phyloP scores from a whole-genome alignment of 2,113 vertebrate species.

The Puffinus mauretanicus region DNA sequence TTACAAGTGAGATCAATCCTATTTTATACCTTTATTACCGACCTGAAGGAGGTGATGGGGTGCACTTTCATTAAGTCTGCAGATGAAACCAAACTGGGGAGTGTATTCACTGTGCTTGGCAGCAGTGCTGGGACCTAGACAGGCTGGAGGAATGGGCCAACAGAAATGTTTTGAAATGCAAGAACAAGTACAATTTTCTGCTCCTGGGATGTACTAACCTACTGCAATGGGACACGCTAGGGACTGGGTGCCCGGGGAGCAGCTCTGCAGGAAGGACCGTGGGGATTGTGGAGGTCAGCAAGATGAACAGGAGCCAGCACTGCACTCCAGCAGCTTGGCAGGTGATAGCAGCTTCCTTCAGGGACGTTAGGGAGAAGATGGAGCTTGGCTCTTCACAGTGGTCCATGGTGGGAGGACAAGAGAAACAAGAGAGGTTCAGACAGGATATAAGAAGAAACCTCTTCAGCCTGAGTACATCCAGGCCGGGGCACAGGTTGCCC shows the following conservation, averaged over 20 bases:
- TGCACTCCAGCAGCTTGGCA: background rate
- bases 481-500: background rate
- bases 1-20: background rate
- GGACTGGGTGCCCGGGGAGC: background rate
- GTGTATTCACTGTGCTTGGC: background rate
- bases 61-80: background rate
- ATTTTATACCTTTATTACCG: background rate
- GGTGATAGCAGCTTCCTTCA: background rate
- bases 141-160: background rate
- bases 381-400: background rate
- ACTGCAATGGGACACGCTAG: background rate
- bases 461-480: background rate
- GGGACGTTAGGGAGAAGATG: background rate
- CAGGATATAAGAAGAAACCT: background rate
- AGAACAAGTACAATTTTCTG: background rate
- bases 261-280: background rate
- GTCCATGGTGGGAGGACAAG: accelerated
- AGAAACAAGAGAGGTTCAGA: background rate
- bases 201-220: background rate
- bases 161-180: background rate
- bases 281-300: background rate
- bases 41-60: background rate
- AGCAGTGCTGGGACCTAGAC: background rate
- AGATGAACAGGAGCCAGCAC: background rate
- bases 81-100: background rate